Percentiles rank a stretch among this genome's conserved stretches.
These are phyloP conservation scores for Halesus radiatus DNA, from an alignment of 1,140 invertebrate species.

Conservation along the genomic window DNA sequence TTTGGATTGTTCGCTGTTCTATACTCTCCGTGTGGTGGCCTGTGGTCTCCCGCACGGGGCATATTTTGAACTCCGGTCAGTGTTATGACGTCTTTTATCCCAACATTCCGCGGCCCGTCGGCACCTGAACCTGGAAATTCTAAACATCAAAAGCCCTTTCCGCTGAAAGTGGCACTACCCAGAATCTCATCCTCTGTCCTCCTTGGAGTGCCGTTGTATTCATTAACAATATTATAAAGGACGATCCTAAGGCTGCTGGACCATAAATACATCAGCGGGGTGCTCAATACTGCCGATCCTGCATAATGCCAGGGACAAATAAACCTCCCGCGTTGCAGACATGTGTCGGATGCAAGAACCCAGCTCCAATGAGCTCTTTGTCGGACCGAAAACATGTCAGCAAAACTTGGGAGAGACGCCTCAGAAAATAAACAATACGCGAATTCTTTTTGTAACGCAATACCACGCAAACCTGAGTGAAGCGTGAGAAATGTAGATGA, in stretches of 20 bases:
- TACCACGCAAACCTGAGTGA: not conserved
- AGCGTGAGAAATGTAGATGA: slow-evolving; percentile 23
- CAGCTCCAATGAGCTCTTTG: not conserved
- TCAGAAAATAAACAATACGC: slow-evolving; percentile 26
- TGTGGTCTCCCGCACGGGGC: slow-evolving; percentile 22
- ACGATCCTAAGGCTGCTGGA: not conserved
- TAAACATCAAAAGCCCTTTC: too few relatives aligned
- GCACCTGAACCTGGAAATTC: too few relatives aligned
- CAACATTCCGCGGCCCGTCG: too few relatives aligned
- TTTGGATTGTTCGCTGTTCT: not conserved
- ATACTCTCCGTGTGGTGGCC: not conserved
- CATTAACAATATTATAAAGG: slow-evolving; percentile 1
- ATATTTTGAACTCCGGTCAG: not conserved
- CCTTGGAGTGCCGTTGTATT: not conserved
- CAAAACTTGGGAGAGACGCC: slow-evolving; percentile 6
- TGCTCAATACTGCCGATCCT: not conserved
- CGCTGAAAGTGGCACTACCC: not conserved
- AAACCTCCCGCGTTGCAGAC: slow-evolving; percentile 24
- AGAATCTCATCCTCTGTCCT: not conserved
- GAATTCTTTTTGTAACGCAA: slow-evolving; percentile 32
- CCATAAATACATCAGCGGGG: slow-evolving; percentile 29
- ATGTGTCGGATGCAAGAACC: slow-evolving; percentile 3
- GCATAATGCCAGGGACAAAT: not conserved
- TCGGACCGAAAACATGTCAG: slow-evolving; percentile 16
- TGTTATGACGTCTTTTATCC: not conserved